These are phyloP conservation scores for Branchellion lobata DNA, from an alignment of 2,888 invertebrate species.

Conservation along the genomic window DNA sequence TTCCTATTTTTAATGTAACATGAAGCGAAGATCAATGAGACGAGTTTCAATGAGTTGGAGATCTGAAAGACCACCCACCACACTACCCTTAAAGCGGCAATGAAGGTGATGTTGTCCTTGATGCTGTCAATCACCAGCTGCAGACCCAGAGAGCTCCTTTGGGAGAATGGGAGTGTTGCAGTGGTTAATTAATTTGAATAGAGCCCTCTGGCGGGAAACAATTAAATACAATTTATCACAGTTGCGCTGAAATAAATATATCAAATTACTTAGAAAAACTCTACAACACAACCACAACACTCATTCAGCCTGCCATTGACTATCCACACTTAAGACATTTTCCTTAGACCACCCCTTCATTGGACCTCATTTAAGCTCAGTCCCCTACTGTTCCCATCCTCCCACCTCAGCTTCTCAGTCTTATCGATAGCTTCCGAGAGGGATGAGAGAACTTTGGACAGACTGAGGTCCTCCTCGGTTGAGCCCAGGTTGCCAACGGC, in stretches of 20 bases:
- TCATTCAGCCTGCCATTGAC: too few relatives aligned
- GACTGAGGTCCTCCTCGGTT: slow-evolving; percentile 86
- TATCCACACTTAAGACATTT: too few relatives aligned
- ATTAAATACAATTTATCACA: too few relatives aligned
- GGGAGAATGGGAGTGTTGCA: too few relatives aligned
- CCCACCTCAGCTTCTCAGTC: slow-evolving; percentile 72
- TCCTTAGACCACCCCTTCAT: too few relatives aligned
- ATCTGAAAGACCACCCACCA: background rate
- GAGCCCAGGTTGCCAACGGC: slow-evolving; percentile 85
- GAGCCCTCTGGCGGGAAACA: background rate
- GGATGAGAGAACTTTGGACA: slow-evolving; percentile 84
- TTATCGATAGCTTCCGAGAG: slow-evolving; percentile 84
- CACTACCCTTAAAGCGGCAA: background rate
- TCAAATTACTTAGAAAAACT: too few relatives aligned
- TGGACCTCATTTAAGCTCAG: too few relatives aligned
- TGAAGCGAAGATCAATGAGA: background rate
- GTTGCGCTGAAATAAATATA: too few relatives aligned
- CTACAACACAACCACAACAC: too few relatives aligned
- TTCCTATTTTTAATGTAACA: background rate
- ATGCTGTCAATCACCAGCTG: background rate
- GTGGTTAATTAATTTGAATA: too few relatives aligned
- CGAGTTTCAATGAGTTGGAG: background rate
- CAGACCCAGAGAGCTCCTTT: background rate
- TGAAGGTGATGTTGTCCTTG: background rate
- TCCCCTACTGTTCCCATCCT: too few relatives aligned